Percentiles rank a stretch among this genome's conserved stretches.
Evolutionary conservation across 2,113 vertebrate species (phyloP).

Genomic region (Australoheros scitulus): DNA sequence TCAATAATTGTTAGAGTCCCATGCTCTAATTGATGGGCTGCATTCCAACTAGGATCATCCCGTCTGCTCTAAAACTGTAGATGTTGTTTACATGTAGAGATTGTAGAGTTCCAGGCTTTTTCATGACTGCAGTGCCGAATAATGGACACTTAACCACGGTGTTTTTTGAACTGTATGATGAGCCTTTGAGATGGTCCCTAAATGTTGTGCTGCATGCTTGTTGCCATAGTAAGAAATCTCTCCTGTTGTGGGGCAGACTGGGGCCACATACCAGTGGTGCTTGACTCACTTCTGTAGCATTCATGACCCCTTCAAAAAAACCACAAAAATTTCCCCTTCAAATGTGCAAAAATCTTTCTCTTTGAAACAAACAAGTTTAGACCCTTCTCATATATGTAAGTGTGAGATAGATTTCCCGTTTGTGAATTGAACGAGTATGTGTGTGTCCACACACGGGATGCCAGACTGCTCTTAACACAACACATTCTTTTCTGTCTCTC

Average conservation of each 20-base stretch:
- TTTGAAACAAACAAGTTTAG: not conserved
- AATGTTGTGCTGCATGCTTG: slow-evolving; percentile 44
- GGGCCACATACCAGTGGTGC: slow-evolving; percentile 39
- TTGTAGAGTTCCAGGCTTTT: not conserved
- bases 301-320: not conserved
- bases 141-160: not conserved
- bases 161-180: not conserved
- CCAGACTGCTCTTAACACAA: slow-evolving; percentile 3
- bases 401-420: not conserved
- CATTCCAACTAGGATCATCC: slow-evolving; percentile 5
- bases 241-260: slow-evolving; percentile 19
- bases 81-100: not conserved
- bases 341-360: not conserved
- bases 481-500: slow-evolving; percentile 62
- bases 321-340: not conserved
- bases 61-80: not conserved
- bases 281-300: slow-evolving; percentile 41
- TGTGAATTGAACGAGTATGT: not conserved
- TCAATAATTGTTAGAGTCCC: slow-evolving; percentile 1
- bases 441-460: not conserved
- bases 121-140: not conserved
- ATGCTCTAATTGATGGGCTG: not conserved
- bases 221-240: slow-evolving; percentile 52
- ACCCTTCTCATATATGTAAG: not conserved
- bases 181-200: slow-evolving; percentile 10